A percentile compares a stretch with the other conserved stretches of the same genome.
phyloP scores from a whole-genome alignment of 2,113 vertebrate genomes.

The Pungitius pungitius region DNA sequence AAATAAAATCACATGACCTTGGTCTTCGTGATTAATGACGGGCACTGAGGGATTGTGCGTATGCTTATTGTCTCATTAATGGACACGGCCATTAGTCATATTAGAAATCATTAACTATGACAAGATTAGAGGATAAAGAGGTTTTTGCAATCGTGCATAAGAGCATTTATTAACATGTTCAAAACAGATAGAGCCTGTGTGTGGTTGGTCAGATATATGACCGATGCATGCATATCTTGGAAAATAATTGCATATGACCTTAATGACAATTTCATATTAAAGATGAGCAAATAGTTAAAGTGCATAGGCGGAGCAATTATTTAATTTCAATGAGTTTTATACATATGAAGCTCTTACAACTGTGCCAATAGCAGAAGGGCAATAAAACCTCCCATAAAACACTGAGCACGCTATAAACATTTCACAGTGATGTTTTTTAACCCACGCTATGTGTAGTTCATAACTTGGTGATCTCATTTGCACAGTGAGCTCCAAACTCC shows the following conservation, averaged over 20 bases:
- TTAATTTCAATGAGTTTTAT: conserved; percentile 51
- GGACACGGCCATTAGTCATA: conserved; percentile 70
- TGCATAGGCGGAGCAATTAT: conserved; percentile 42
- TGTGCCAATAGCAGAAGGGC: conserved; percentile 55
- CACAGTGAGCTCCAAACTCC: conserved; percentile 25
- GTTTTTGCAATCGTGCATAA: conserved; percentile 40
- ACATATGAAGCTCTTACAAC: conserved; percentile 51
- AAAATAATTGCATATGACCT: conserved; percentile 16
- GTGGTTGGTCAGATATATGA: conserved; percentile 2
- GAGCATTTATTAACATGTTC: conserved; percentile 40
- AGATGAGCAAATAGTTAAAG: conserved; percentile 36
- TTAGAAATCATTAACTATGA: conserved; percentile 71
- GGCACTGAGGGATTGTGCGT: conserved; percentile 42
- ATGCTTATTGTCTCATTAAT: conserved; percentile 71
- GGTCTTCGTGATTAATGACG: conserved; percentile 69
- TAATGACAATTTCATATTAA: conserved; percentile 28
- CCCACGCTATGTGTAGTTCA: conserved; percentile 33
- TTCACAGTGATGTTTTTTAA: conserved; percentile 66
- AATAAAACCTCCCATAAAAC: conserved; percentile 71
- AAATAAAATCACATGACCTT: conserved; percentile 58
- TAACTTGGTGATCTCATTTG: conserved; percentile 33
- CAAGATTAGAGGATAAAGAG: conserved; percentile 62
- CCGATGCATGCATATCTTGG: background rate
- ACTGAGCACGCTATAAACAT: conserved; percentile 62
- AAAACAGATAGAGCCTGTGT: background rate